A percentile compares a stretch with the other conserved stretches of the same genome.
Conservation (phyloP, 2,888 invertebrate species). For the Cataglyphis cursor region DNA sequence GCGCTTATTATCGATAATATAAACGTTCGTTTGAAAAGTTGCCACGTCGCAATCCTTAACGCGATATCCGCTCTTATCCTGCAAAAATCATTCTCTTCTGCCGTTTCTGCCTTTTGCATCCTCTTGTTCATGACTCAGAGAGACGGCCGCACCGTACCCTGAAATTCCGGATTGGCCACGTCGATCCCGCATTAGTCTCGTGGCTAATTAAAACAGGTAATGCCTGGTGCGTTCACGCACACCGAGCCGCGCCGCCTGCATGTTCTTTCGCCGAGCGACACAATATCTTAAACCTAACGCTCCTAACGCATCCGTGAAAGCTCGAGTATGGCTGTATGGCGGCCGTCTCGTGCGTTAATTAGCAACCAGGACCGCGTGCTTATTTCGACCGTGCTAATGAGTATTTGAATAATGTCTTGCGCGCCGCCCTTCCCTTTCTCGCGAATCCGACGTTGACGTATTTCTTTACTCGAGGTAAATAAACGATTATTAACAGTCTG, state of each 20-base stretch:
- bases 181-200: slow-evolving; percentile 79
- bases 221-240: slow-evolving; percentile 68
- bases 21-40: slow-evolving; percentile 49
- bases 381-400: slow-evolving; percentile 84
- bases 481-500: slow-evolving; percentile 76
- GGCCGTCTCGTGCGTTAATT: slow-evolving; percentile 82
- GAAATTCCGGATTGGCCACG: slow-evolving; percentile 76
- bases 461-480: slow-evolving; percentile 78
- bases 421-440: slow-evolving; percentile 66
- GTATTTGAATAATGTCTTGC: slow-evolving; percentile 84
- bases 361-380: slow-evolving; percentile 79
- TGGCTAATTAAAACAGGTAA: slow-evolving; percentile 81
- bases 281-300: slow-evolving; percentile 39
- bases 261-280: slow-evolving; percentile 33
- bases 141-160: slow-evolving; percentile 55
- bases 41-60: slow-evolving; percentile 40
- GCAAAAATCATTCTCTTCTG: slow-evolving; percentile 51
- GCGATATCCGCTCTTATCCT: slow-evolving; percentile 49
- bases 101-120: slow-evolving; percentile 45
- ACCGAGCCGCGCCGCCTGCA: slow-evolving; percentile 30
- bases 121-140: slow-evolving; percentile 18
- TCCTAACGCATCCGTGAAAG: slow-evolving; percentile 44
- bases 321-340: slow-evolving; percentile 61
- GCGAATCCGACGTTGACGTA: slow-evolving; percentile 66
- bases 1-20: slow-evolving; percentile 47